phyloP scores from a whole-genome alignment of 2,113 vertebrate species.

The Alexandromys fortis region DNA sequence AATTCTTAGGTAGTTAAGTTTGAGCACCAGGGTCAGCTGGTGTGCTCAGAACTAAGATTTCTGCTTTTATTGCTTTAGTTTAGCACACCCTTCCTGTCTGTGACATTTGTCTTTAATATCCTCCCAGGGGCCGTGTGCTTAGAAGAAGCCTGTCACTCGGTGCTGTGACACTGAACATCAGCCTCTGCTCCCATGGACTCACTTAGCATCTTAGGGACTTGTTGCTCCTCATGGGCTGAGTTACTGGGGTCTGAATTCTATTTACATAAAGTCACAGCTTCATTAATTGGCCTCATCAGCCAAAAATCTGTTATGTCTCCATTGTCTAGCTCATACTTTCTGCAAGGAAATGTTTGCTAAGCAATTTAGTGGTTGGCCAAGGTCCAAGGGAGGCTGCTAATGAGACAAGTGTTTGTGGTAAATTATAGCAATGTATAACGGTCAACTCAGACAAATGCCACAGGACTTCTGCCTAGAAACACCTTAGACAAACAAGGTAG shows the following conservation, averaged over 20 bases:
- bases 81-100: neutral
- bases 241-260: neutral
- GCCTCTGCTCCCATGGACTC: neutral
- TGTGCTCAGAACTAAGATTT: neutral
- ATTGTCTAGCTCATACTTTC: neutral
- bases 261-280: neutral
- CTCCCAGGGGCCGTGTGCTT: neutral
- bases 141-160: neutral
- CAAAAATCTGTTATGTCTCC: neutral
- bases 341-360: conserved; percentile 4
- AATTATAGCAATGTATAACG: neutral
- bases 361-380: neutral
- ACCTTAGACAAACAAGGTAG: neutral
- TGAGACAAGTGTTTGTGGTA: neutral
- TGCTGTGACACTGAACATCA: neutral
- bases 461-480: neutral
- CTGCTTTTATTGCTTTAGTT: neutral
- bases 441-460: conserved; percentile 5
- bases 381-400: neutral
- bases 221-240: neutral
- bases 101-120: neutral
- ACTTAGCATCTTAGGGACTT: neutral
- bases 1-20: neutral
- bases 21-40: neutral
- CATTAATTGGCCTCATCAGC: neutral